These are phyloP conservation scores for Nomada fabriciana DNA, from an alignment of 2,888 invertebrate genomes.

Conservation along the genomic window DNA sequence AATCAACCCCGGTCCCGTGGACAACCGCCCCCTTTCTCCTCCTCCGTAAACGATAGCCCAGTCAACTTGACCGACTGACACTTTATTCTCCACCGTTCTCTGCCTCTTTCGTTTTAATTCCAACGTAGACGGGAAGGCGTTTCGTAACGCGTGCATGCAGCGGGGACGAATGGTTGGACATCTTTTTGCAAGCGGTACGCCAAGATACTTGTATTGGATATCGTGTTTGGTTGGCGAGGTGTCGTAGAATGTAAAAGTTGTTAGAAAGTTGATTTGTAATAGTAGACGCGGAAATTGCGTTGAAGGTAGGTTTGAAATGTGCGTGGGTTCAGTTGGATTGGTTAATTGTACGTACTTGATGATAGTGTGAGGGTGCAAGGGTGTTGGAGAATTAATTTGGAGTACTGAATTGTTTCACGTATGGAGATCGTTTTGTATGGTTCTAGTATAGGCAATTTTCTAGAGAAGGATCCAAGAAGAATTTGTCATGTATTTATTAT, in stretches of 20 bases:
- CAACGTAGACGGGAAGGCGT: background rate
- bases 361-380: background rate
- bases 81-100: background rate
- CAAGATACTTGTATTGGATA: background rate
- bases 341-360: background rate
- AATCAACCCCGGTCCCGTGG: conserved; percentile 46
- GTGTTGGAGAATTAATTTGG: too few relatives aligned
- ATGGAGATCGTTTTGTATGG: too few relatives aligned
- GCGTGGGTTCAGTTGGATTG: background rate
- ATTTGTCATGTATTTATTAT: too few relatives aligned
- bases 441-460: too few relatives aligned
- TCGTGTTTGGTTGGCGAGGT: background rate
- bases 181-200: background rate
- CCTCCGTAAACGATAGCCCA: background rate
- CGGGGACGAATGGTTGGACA: background rate
- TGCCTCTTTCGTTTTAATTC: conserved; percentile 15
- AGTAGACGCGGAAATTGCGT: background rate
- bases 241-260: background rate
- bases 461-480: too few relatives aligned
- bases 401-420: too few relatives aligned
- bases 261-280: too few relatives aligned
- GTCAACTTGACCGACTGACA: conserved; percentile 20
- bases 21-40: conserved; percentile 5
- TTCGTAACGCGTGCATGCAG: background rate
- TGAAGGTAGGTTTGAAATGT: background rate